A percentile compares a stretch with the other conserved stretches of the same genome.
Evolutionary conservation across 2,113 vertebrate genomes (phyloP).

Genomic region (Cyrtonyx montezumae): DNA sequence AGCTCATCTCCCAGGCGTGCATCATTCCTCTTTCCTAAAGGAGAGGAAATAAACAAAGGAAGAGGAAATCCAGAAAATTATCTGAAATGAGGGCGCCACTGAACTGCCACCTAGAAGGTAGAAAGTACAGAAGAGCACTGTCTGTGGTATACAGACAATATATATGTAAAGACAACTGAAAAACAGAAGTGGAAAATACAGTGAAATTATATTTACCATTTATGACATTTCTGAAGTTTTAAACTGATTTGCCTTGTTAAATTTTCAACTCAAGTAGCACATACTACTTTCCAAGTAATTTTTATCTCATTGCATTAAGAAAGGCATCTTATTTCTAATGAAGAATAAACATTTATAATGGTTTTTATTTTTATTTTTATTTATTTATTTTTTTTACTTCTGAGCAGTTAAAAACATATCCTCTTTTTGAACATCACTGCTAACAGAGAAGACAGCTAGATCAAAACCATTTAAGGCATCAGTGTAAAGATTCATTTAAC

Average conservation of each 20-base stretch:
- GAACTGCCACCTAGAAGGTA: background rate
- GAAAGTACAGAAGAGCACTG: background rate
- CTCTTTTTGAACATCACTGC: background rate
- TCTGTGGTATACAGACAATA: background rate
- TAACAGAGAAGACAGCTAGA: background rate
- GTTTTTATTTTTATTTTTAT: background rate
- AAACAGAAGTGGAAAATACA: background rate
- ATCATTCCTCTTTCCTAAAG: background rate
- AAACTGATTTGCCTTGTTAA: background rate
- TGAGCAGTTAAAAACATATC: accelerated
- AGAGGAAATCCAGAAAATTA: background rate
- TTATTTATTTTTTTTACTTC: background rate
- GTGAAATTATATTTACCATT: background rate
- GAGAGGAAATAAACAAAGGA: background rate
- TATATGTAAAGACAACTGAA: background rate
- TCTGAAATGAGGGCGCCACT: background rate
- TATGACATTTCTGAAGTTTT: background rate
- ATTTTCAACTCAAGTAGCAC: background rate
- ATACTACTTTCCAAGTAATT: background rate
- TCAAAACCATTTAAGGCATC: background rate
- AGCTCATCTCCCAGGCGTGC: background rate
- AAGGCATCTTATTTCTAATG: background rate
- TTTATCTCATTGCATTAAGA: background rate
- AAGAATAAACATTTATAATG: background rate
- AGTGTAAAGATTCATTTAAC: accelerated